A percentile compares a stretch with the other conserved stretches of the same genome.
These are phyloP conservation scores for Gonatopus flavifemur DNA, from an alignment of 1,140 invertebrate species.

Conservation along the genomic window DNA sequence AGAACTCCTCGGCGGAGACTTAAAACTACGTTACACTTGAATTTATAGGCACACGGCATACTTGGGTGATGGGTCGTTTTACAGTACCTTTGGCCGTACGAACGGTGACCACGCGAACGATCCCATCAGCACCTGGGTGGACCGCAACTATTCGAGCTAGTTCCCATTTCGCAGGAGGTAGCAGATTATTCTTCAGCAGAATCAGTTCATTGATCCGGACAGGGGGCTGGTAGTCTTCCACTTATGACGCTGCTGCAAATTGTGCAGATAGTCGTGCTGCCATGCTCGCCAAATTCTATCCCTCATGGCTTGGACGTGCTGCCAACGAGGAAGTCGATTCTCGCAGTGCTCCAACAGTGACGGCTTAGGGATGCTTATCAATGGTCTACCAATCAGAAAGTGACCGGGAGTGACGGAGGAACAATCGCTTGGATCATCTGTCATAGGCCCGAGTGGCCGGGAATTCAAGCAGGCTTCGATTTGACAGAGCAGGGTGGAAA, in stretches of 20 bases:
- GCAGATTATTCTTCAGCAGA: not conserved
- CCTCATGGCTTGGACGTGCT: not conserved
- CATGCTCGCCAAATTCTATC: not conserved
- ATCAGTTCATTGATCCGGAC: not conserved
- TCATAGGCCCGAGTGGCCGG: not conserved
- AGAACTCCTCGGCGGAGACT: too few species aligned
- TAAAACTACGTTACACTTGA: too few species aligned
- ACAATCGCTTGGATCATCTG: not conserved
- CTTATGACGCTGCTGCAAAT: too few species aligned
- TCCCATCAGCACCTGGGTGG: not conserved
- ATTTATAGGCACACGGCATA: not conserved
- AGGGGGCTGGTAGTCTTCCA: not conserved
- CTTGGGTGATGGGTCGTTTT: not conserved
- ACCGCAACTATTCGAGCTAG: not conserved
- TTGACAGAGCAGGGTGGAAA: not conserved
- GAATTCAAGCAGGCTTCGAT: constrained; percentile 9
- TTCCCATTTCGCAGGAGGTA: not conserved
- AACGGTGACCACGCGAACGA: not conserved
- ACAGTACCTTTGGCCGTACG: not conserved
- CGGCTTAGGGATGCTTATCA: not conserved
- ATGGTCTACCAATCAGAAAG: not conserved
- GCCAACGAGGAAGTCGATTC: too few species aligned
- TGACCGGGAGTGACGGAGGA: not conserved
- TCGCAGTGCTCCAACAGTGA: not conserved
- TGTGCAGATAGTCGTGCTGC: too few species aligned